Evolutionary conservation across 2,888 invertebrate species (phyloP), one percentile per base, ranked within the genome.

Genomic region (Tricholauxania praeusta): DNA sequence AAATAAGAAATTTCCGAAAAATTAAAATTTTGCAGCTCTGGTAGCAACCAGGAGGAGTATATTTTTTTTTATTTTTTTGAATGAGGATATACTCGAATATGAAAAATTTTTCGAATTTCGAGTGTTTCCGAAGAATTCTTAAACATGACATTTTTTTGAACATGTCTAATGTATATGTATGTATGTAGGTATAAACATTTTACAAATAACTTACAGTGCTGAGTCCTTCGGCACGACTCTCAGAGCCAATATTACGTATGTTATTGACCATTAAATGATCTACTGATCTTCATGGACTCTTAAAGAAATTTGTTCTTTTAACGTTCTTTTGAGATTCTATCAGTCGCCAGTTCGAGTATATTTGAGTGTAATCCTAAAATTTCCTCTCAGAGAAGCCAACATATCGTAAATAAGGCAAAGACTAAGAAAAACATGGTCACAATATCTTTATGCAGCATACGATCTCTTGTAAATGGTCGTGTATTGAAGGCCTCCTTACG

Each of bases 361-460:
- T 67, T 55, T n/a, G 69, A 48, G 10, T 49, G 68, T 15, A 68
- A 57, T 49, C 22, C 57, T 4, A 57, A 53, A 19, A 68, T 49
- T 28, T 70, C 52, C 14, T 63, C 63, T 70, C 70, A 70, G 51
- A 70, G 70, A 63, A 70, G 70, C 70, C 70, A 70, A 48, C 70
- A 70, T n/a, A 70, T 15, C 15, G 70, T 70, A 53, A 70, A 87
- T 17, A 87, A 81, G 74, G 87, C 77, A 19, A 85, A 80, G 17
- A 88, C 86, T 73, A 87, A 82, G 80, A 86, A 85, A 74, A 86
- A 72, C 86, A 86, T 86, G 63, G 84, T 82, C 66, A 85, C 83
- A 78, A 86, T 85, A 70, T 86, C 86, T 53, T 83, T 80, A 83
- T 87, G 86, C 74, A 88, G 80, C 69, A 82, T 86, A 17, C 85